These are phyloP conservation scores for Harpalus rufipes DNA, from an alignment of 2,888 invertebrate species.

Conservation along the genomic window DNA sequence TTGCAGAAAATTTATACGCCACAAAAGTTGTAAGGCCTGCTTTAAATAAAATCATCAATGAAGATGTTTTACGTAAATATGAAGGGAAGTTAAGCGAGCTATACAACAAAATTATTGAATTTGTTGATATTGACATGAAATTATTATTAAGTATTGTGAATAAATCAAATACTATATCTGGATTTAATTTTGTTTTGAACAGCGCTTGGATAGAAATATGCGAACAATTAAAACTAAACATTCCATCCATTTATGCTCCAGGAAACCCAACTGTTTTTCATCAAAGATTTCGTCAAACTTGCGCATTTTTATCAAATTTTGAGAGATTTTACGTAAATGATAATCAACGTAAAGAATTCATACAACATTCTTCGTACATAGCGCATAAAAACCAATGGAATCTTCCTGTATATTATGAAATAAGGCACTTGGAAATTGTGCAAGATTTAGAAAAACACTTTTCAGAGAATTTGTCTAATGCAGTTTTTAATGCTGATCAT, in stretches of 20 bases:
- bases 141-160: slow-evolving; percentile 53
- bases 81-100: slow-evolving; percentile 48
- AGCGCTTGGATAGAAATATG: slow-evolving; percentile 57
- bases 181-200: slow-evolving; percentile 61
- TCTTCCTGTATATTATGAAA: slow-evolving; percentile 61
- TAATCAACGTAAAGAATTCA: slow-evolving; percentile 31
- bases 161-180: slow-evolving; percentile 57
- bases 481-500: slow-evolving; percentile 32
- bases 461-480: slow-evolving; percentile 6
- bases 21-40: slow-evolving; percentile 52
- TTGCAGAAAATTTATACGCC: slow-evolving; percentile 48
- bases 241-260: slow-evolving; percentile 60
- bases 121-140: slow-evolving; percentile 48
- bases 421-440: slow-evolving; percentile 60
- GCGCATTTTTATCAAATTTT: slow-evolving; percentile 50
- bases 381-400: slow-evolving; percentile 60
- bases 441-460: slow-evolving; percentile 49
- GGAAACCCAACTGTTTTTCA: slow-evolving; percentile 60
- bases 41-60: slow-evolving; percentile 56
- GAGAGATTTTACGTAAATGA: slow-evolving; percentile 39
- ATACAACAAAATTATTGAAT: slow-evolving; percentile 52
- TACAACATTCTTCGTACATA: slow-evolving; percentile 48
- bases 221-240: slow-evolving; percentile 55
- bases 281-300: slow-evolving; percentile 57
- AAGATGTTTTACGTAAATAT: slow-evolving; percentile 44